Evolutionary conservation across 2,888 invertebrate species (phyloP), one percentile per base, ranked within the genome.

Genomic region (Drosophila algonquin): DNA sequence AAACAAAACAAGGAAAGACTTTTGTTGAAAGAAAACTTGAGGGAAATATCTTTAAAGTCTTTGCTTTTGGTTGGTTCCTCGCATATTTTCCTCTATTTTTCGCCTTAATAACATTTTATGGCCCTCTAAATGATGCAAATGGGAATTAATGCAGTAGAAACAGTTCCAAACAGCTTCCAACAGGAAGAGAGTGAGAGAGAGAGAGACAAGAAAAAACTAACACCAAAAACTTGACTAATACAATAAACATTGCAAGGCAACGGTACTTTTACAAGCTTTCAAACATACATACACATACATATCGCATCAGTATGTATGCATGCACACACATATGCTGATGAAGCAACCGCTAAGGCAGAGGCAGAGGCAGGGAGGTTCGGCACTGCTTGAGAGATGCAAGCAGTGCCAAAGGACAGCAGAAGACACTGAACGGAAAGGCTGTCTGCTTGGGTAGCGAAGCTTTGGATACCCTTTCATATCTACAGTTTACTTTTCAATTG

Each of bases 251-350:
- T 14, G 52, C 50, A 56, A 71, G 70, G 30, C 63, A 79, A 81
- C 81, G 79, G 74, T 79, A 79, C 65, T 74, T 76, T 65, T 44
- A 40, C 21, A 51, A 45, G 18, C 16, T 21, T 60, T 60, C 44
- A 60, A 62, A 67, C 50, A 53, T 10, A 53, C 9, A 54, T 16
- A 68, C 14, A 12, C 3, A 45, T 35, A 24, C 24, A 21, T 21
- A 21, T 24, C 24, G 24, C 24, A 24, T 24, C 5, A 5, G 24
- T 24, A 24, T 24, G 24, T 24, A 24, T 24, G 24, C 5, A 24
- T 24, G 14, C 14, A 5, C 14, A 35, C 10, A 40, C 14, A 5
- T 14, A 14, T 40, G 40, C 40, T 14, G 40, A 40, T 9, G 53
- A 35, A 18, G 46, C 32, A 27, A 40, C 40, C 40, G 14, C n/a